These are phyloP conservation scores for Sceloporus undulatus DNA, from an alignment of 2,113 vertebrate genomes.

Conservation along the genomic window DNA sequence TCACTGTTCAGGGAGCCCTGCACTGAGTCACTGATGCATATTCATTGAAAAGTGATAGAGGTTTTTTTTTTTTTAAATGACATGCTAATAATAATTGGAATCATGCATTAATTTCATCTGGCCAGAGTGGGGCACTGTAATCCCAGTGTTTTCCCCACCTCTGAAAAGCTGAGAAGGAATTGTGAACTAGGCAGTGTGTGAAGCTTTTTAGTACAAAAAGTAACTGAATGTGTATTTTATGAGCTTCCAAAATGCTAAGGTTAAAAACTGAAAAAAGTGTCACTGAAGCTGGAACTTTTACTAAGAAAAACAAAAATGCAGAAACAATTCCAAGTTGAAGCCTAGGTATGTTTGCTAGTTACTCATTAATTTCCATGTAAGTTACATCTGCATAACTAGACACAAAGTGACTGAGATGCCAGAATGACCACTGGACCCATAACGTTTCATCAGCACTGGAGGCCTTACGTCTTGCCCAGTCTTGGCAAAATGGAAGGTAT, in stretches of 20 bases:
- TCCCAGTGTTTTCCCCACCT: slow-evolving; percentile 66
- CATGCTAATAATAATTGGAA: rapidly evolving
- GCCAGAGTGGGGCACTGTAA: slow-evolving; percentile 79
- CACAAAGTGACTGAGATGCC: not conserved
- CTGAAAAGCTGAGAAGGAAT: not conserved
- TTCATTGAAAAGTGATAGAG: not conserved
- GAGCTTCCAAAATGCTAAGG: not conserved
- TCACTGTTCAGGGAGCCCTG: not conserved
- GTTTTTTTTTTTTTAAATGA: no score
- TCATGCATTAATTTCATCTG: slow-evolving; percentile 53
- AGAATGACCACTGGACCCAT: not conserved
- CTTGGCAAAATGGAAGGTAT: not conserved
- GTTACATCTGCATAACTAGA: not conserved
- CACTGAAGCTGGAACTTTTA: not conserved
- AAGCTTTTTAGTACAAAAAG: not conserved
- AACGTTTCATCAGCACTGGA: not conserved
- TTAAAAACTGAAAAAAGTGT: not conserved
- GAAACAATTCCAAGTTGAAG: not conserved
- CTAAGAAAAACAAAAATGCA: not conserved
- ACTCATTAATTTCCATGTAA: not conserved
- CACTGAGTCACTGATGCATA: not conserved
- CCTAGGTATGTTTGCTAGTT: not conserved
- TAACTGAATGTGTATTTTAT: not conserved
- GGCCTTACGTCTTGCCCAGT: not conserved
- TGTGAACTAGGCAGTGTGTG: no score